Percentiles rank a stretch among this genome's conserved stretches.
Evolutionary conservation across 2,113 vertebrate genomes (phyloP).

Genomic region (Microcebus jonahi): DNA sequence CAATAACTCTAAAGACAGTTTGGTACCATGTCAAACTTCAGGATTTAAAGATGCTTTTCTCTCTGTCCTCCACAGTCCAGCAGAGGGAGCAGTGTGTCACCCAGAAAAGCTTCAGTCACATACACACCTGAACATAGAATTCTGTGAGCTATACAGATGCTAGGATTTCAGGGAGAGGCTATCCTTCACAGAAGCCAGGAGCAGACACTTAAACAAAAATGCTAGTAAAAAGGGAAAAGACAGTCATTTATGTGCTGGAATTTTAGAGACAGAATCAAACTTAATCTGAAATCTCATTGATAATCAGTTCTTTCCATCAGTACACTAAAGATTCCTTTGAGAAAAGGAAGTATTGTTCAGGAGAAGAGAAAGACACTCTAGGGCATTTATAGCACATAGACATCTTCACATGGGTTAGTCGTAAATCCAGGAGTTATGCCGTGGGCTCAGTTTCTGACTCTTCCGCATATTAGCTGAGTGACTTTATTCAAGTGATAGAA

Average conservation of each 20-base stretch:
- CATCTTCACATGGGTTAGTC: background rate
- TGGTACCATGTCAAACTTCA: background rate
- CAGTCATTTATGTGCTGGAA: background rate
- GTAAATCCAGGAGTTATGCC: background rate
- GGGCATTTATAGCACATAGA: background rate
- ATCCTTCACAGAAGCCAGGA: background rate
- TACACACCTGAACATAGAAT: background rate
- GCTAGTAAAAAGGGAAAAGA: background rate
- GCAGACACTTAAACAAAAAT: background rate
- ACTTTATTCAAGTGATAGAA: background rate
- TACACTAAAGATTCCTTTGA: background rate
- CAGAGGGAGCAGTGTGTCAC: slow-evolving; percentile 69
- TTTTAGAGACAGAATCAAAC: background rate
- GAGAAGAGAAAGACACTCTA: background rate
- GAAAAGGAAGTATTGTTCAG: background rate
- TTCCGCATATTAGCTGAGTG: background rate
- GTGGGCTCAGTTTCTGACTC: too few relatives aligned
- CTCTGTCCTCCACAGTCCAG: slow-evolving; percentile 26
- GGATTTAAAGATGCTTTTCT: background rate
- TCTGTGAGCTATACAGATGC: background rate
- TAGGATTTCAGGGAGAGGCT: background rate
- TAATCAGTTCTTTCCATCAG: background rate
- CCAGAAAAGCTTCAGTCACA: background rate
- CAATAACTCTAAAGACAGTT: background rate
- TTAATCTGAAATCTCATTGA: background rate